A percentile compares a stretch with the other conserved stretches of the same genome.
Conservation (phyloP, 2,113 vertebrate species). For the Delphinus delphis region DNA sequence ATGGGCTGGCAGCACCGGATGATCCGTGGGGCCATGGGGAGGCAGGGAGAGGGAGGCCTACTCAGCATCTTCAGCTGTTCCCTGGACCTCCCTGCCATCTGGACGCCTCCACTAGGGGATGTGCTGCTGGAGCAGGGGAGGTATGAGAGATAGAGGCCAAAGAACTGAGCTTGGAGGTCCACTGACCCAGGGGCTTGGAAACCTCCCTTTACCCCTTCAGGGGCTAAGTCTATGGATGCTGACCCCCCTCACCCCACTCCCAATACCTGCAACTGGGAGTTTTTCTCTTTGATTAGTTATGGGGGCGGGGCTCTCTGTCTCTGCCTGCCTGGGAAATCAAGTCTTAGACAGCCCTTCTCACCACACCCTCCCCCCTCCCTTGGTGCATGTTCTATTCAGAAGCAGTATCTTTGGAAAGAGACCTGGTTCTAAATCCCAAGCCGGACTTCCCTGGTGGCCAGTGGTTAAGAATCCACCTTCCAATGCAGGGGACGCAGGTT, state of each 20-base stretch:
- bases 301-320: not conserved
- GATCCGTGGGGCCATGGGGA: slow-evolving; percentile 57
- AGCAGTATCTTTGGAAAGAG: not conserved
- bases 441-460: no score
- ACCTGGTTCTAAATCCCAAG: not conserved
- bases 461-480: no score
- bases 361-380: not conserved
- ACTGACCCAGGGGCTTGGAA: not conserved
- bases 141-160: not conserved
- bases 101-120: not conserved
- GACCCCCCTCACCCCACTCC: not conserved
- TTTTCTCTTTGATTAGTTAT: not conserved
- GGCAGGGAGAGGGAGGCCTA: not conserved
- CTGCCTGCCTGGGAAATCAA: not conserved
- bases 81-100: slow-evolving; percentile 36
- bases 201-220: not conserved
- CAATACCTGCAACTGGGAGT: not conserved
- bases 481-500: no score
- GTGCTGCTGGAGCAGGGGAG: not conserved
- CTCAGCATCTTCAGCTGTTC: slow-evolving; percentile 34
- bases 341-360: not conserved
- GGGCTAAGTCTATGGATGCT: not conserved
- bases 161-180: not conserved
- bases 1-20: slow-evolving; percentile 21
- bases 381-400: not conserved